phyloP scores from a whole-genome alignment of 2,888 invertebrate genomes.

The Agrotis puta region DNA sequence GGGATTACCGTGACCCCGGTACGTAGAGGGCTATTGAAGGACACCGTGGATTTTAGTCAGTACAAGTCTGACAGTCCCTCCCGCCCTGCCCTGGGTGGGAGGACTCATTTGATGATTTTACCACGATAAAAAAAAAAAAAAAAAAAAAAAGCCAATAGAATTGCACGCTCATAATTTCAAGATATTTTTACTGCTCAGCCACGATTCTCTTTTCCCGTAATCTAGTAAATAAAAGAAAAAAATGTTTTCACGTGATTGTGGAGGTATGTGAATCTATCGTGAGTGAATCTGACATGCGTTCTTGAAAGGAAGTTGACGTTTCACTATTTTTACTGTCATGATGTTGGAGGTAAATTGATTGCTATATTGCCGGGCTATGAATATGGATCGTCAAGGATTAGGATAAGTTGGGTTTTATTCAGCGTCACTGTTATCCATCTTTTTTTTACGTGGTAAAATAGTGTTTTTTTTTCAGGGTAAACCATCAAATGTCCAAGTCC shows the following conservation, averaged over 20 bases:
- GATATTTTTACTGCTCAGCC: conserved; percentile 56
- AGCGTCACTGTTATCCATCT: background rate
- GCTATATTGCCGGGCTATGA: background rate
- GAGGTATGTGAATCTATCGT: conserved; percentile 40
- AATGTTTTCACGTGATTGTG: conserved; percentile 38
- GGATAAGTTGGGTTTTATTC: background rate
- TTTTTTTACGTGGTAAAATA: too few relatives aligned
- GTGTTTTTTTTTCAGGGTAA: too few relatives aligned
- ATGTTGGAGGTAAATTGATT: background rate
- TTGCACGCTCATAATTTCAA: conserved; percentile 59
- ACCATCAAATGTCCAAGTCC: too few relatives aligned
- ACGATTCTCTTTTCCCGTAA: conserved; percentile 47
- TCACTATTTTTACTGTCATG: background rate
- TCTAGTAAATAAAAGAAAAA: conserved; percentile 42
- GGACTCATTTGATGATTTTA: too few relatives aligned
- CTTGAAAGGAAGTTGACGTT: conserved; percentile 1
- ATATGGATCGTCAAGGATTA: background rate
- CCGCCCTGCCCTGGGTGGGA: too few relatives aligned
- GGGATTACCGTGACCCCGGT: too few relatives aligned
- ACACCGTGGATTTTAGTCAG: too few relatives aligned
- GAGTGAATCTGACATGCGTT: conserved; percentile 36
- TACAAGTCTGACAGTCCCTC: too few relatives aligned
- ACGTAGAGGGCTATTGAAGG: too few relatives aligned
- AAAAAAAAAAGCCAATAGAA: conserved; percentile 49
- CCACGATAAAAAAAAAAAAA: too few relatives aligned